Conservation (phyloP, 2,113 vertebrate genomes). For the Pavo muticus region DNA sequence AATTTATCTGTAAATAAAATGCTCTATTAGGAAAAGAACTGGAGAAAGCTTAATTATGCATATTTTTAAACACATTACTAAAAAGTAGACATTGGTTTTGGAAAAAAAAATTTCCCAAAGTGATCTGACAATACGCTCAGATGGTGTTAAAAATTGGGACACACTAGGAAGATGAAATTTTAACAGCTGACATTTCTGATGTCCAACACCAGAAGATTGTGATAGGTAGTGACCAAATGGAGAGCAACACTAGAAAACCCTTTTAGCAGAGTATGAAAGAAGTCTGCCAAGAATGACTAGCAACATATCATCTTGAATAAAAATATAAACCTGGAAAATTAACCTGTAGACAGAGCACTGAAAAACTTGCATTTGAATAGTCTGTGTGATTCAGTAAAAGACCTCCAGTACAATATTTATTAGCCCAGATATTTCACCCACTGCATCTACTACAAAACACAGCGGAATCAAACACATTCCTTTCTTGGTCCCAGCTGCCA, state of each 20-base stretch:
- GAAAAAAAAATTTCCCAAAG: neutral
- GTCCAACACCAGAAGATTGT: neutral
- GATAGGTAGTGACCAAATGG: neutral
- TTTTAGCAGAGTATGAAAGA: neutral
- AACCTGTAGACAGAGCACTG: neutral
- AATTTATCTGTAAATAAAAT: conserved; percentile 88
- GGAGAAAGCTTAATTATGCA: neutral
- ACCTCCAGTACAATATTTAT: neutral
- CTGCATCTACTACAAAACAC: neutral
- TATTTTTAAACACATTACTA: neutral
- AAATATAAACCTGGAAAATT: neutral
- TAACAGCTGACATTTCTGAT: neutral
- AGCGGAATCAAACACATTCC: neutral
- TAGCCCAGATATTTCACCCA: neutral
- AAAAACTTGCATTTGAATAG: neutral
- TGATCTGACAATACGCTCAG: neutral
- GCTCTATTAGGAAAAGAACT: neutral
- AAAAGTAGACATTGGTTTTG: neutral
- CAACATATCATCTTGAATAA: neutral
- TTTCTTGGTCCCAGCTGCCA: neutral
- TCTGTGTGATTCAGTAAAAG: neutral
- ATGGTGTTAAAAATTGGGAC: neutral
- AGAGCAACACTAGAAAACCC: neutral
- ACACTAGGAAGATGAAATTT: conserved; percentile 1
- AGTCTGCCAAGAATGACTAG: neutral